phyloP scores from a whole-genome alignment of 2,113 vertebrate genomes.

The Rhinolophus ferrumequinum region DNA sequence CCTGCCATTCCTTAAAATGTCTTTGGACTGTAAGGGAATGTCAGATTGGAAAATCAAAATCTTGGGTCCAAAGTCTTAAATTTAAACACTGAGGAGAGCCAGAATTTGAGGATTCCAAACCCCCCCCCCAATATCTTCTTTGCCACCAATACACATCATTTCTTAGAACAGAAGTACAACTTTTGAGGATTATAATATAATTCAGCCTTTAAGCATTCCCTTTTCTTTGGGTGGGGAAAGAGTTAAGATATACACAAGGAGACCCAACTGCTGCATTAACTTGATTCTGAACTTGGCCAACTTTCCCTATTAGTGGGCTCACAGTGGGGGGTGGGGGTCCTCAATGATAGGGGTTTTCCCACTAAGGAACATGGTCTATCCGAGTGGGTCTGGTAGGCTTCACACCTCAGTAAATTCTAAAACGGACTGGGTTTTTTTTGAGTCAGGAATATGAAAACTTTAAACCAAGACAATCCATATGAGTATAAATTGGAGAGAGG shows the following conservation, averaged over 20 bases:
- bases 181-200: not conserved
- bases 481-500: not conserved
- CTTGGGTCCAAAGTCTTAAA: not conserved
- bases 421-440: not conserved
- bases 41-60: slow-evolving; percentile 26
- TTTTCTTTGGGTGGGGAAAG: not conserved
- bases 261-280: not conserved
- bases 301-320: not conserved
- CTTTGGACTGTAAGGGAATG: not conserved
- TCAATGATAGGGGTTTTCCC: not conserved
- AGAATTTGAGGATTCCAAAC: not conserved
- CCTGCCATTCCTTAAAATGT: not conserved
- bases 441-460: not conserved
- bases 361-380: not conserved
- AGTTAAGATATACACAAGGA: not conserved
- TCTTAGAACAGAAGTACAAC: not conserved
- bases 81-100: not conserved
- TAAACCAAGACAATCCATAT: not conserved
- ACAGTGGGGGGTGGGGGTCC: not conserved
- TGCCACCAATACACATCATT: not conserved
- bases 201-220: not conserved
- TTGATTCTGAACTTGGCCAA: not conserved
- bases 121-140: not conserved
- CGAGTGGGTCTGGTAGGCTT: not conserved
- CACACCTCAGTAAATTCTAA: no score